These are phyloP conservation scores for Astropecten irregularis DNA, from an alignment of 53 echinoderm and acorn worm genomes.

Conservation along the genomic window DNA sequence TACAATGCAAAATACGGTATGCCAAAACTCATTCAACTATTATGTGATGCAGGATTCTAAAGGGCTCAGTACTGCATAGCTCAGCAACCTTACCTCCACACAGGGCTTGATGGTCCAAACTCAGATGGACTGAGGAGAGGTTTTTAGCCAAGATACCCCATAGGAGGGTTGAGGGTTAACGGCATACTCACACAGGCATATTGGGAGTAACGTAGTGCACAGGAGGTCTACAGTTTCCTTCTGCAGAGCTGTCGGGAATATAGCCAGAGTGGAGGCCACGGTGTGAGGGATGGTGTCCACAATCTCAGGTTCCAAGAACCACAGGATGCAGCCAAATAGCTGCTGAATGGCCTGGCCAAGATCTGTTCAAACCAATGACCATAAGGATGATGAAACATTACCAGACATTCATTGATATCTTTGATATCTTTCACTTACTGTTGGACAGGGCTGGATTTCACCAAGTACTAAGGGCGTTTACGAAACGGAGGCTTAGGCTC, in stretches of 20 bases:
- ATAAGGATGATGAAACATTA: background rate
- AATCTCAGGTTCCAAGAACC: slow-evolving; percentile 94
- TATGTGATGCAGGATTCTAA: too few species aligned
- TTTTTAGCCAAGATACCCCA: too few species aligned
- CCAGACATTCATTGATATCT: background rate
- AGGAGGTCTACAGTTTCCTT: slow-evolving; percentile 88
- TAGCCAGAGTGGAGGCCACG: slow-evolving; percentile 87
- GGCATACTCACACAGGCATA: slow-evolving; percentile 91
- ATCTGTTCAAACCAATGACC: slow-evolving; percentile 38
- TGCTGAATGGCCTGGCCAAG: slow-evolving; percentile 93
- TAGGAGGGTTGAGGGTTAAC: too few species aligned
- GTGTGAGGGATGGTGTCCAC: slow-evolving; percentile 95
- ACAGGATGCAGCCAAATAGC: slow-evolving; percentile 87
- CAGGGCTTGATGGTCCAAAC: too few species aligned
- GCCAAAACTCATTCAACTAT: too few species aligned
- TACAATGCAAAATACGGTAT: too few species aligned
- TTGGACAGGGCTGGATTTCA: too few species aligned
- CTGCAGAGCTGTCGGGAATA: slow-evolving; percentile 85
- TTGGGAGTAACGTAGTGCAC: slow-evolving; percentile 81
- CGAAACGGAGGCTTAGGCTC: too few species aligned
- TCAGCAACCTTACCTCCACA: too few species aligned
- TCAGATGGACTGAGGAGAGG: too few species aligned
- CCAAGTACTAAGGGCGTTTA: too few species aligned
- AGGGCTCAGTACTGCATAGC: too few species aligned
- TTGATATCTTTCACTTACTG: background rate